A percentile compares a stretch with the other conserved stretches of the same genome.
Evolutionary conservation across 2,888 invertebrate genomes (phyloP).

Genomic region (Drosophila rellima): DNA sequence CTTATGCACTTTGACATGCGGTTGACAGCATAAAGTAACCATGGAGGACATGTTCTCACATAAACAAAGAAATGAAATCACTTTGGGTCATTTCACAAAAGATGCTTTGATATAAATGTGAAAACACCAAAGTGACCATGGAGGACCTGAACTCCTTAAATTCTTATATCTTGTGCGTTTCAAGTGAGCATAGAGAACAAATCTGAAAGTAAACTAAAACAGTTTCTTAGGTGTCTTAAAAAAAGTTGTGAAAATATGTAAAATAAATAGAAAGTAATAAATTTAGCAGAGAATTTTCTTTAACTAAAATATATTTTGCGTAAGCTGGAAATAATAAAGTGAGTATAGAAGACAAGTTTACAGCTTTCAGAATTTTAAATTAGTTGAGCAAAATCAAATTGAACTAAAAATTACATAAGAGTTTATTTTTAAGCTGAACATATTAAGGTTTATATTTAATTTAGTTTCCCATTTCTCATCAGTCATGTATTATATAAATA

Average conservation of each 20-base stretch:
- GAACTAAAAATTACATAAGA: neutral
- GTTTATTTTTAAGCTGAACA: neutral
- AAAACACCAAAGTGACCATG: neutral
- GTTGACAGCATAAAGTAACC: neutral
- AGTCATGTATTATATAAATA: neutral
- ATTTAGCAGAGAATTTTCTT: neutral
- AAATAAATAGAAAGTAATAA: neutral
- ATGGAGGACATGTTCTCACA: neutral
- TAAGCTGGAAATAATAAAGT: neutral
- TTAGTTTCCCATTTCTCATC: neutral
- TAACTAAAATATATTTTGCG: too few species aligned
- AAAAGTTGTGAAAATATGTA: too few species aligned
- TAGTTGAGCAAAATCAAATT: too few species aligned
- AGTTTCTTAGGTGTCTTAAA: too few species aligned
- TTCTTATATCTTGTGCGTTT: too few species aligned
- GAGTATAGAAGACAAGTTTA: too few species aligned
- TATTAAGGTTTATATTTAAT: neutral
- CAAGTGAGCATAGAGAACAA: neutral
- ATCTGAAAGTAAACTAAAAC: neutral
- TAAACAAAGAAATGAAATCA: neutral
- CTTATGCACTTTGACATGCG: constrained; percentile 1
- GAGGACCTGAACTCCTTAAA: neutral
- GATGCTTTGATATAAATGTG: neutral
- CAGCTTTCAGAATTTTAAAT: too few species aligned
- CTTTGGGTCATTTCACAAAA: neutral